A percentile compares a stretch with the other conserved stretches of the same genome.
phyloP scores from a whole-genome alignment of 1,140 invertebrate genomes.

The Mamestra configurata region DNA sequence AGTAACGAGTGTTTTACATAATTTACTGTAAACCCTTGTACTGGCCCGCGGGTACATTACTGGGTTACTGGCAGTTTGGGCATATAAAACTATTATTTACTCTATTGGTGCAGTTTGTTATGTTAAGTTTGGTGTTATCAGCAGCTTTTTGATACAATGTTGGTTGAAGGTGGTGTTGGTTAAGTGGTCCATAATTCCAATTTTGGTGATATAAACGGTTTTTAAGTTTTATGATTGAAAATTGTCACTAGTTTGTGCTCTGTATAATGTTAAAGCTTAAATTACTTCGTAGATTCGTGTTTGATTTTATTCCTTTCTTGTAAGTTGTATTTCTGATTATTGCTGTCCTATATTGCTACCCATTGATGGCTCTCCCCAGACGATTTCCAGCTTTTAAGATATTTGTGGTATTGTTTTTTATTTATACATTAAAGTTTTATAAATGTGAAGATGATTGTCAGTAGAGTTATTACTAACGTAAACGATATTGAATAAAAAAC shows the following conservation, averaged over 20 bases:
- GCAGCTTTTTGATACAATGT: neutral
- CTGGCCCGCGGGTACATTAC: neutral
- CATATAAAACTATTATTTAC: constrained; percentile 43
- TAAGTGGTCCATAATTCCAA: neutral
- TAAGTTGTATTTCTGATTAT: too few species aligned
- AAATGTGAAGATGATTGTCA: too few species aligned
- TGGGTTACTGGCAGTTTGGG: constrained; percentile 1
- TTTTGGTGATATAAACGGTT: neutral
- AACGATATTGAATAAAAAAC: too few species aligned
- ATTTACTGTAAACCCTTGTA: constrained; percentile 39
- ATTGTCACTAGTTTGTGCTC: neutral
- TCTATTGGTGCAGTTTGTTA: constrained; percentile 20
- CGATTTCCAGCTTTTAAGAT: too few species aligned
- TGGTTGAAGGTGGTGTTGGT: neutral
- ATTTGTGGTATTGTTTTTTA: too few species aligned
- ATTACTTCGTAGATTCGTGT: too few species aligned
- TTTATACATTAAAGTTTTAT: too few species aligned
- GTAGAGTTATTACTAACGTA: too few species aligned
- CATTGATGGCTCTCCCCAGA: too few species aligned
- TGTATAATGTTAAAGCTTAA: neutral
- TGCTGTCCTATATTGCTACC: too few species aligned
- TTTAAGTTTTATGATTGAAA: neutral
- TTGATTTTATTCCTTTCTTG: too few species aligned
- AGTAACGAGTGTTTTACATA: constrained; percentile 40
- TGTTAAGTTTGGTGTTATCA: constrained; percentile 6